A percentile compares a stretch with the other conserved stretches of the same genome.
phyloP scores from a whole-genome alignment of 2,888 invertebrate genomes.

The Heliconius hortense region DNA sequence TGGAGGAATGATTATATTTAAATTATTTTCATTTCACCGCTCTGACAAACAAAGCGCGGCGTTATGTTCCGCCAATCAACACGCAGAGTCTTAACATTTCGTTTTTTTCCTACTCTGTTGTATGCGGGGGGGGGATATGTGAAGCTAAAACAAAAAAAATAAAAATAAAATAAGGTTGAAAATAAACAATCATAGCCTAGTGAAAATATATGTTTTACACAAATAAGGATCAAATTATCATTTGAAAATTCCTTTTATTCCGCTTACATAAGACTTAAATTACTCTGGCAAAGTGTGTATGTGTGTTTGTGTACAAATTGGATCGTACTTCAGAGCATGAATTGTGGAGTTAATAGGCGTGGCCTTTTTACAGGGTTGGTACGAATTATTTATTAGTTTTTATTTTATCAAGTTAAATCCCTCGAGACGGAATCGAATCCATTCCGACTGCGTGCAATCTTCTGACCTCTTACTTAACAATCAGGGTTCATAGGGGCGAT shows the following conservation, averaged over 20 bases:
- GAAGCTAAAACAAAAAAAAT: background rate
- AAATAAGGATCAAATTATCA: constrained; percentile 21
- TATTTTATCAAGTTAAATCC: background rate
- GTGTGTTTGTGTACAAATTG: constrained; percentile 66
- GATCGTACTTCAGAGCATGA: constrained; percentile 68
- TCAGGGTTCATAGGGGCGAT: too few species aligned
- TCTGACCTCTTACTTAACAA: too few species aligned
- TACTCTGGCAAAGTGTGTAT: constrained; percentile 39
- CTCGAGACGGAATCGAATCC: too few species aligned
- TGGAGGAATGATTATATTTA: too few species aligned
- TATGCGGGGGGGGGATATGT: background rate
- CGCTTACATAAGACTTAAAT: constrained; percentile 15
- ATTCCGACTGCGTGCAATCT: too few species aligned
- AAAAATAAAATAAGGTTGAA: constrained; percentile 7
- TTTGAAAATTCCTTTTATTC: constrained; percentile 4
- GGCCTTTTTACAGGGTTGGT: constrained; percentile 59
- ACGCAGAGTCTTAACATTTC: background rate
- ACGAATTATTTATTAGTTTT: constrained; percentile 5
- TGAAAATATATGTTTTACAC: constrained; percentile 34
- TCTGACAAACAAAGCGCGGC: background rate
- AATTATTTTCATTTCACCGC: too few species aligned
- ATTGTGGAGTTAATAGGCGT: constrained; percentile 68
- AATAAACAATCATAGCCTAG: constrained; percentile 23
- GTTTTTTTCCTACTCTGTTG: background rate
- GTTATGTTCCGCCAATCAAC: background rate